A percentile compares a stretch with the other conserved stretches of the same genome.
These are phyloP conservation scores for Spea hammondii DNA, from an alignment of 2,797 vertebrate species.

Conservation along the genomic window DNA sequence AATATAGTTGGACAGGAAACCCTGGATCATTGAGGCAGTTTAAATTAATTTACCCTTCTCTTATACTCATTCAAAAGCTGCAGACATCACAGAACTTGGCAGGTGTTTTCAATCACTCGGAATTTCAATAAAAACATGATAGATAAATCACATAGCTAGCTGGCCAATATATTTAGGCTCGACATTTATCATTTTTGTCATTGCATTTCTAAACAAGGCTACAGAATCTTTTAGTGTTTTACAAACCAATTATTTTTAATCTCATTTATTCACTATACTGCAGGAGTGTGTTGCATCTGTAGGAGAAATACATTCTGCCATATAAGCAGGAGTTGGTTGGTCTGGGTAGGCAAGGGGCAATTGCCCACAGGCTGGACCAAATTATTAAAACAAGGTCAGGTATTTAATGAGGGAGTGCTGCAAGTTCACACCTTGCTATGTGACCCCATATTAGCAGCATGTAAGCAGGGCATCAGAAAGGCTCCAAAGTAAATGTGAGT, in stretches of 20 bases:
- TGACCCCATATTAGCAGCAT: too few species aligned
- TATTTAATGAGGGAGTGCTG: too few species aligned
- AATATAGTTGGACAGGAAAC: conserved; percentile 10
- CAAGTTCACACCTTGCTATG: too few species aligned
- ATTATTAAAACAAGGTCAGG: too few species aligned
- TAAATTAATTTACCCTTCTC: conserved; percentile 35
- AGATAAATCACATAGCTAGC: conserved; percentile 11
- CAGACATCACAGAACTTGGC: conserved; percentile 19
- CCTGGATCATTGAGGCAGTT: conserved; percentile 17
- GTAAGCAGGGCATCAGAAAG: too few species aligned
- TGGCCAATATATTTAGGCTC: conserved; percentile 5
- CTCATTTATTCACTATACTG: not conserved
- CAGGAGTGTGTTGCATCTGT: not conserved
- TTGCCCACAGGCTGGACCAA: too few species aligned
- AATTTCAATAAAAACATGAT: conserved; percentile 15
- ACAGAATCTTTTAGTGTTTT: not conserved
- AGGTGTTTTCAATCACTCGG: conserved; percentile 11
- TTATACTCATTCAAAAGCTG: conserved; percentile 20
- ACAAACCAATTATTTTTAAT: not conserved
- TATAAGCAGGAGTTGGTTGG: too few species aligned
- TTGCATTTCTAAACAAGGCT: not conserved
- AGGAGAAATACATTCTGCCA: too few species aligned
- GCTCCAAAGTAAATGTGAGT: too few species aligned
- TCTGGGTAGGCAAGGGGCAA: too few species aligned
- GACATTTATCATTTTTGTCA: conserved; percentile 7